A percentile compares a stretch with the other conserved stretches of the same genome.
Evolutionary conservation across 2,797 vertebrate species (phyloP).

Genomic region (Astyanax mexicanus): DNA sequence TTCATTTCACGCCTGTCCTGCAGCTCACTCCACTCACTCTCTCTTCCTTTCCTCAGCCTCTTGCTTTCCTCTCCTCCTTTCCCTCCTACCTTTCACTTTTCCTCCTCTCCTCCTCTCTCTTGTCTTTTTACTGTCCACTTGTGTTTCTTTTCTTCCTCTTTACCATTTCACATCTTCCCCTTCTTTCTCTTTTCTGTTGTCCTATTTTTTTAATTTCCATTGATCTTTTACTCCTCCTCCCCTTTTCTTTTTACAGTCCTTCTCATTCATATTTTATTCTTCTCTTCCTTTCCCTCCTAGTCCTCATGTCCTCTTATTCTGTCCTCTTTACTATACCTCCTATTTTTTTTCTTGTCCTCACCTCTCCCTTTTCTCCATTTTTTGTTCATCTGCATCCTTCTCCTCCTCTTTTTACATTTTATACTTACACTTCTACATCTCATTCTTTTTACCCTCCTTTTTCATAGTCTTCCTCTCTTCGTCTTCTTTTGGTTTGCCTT

Average conservation of each 20-base stretch:
- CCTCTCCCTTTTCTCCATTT: background rate
- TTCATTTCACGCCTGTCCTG: constrained; percentile 87
- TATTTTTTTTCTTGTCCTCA: background rate
- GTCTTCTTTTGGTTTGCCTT: too few species aligned
- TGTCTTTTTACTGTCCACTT: constrained; percentile 34
- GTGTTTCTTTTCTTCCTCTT: constrained; percentile 25
- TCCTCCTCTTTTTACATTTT: too few species aligned
- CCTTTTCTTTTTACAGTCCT: background rate
- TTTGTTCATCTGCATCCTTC: too few species aligned
- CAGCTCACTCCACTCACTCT: constrained; percentile 51
- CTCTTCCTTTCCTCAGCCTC: constrained; percentile 38
- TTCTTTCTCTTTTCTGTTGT: background rate
- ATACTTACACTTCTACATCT: too few species aligned
- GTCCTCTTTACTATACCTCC: too few species aligned
- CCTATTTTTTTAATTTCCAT: too few species aligned
- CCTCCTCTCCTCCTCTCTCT: constrained; percentile 54
- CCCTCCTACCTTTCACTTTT: too few species aligned
- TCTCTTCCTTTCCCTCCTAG: background rate
- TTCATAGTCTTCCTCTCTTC: background rate
- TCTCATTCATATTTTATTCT: too few species aligned
- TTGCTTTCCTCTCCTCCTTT: constrained; percentile 57
- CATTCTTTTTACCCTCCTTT: too few species aligned
- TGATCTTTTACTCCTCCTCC: background rate
- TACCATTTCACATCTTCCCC: background rate
- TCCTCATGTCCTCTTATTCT: background rate